Conservation (phyloP, 2,888 invertebrate species). For the Dasysyrphus albostriatus region DNA sequence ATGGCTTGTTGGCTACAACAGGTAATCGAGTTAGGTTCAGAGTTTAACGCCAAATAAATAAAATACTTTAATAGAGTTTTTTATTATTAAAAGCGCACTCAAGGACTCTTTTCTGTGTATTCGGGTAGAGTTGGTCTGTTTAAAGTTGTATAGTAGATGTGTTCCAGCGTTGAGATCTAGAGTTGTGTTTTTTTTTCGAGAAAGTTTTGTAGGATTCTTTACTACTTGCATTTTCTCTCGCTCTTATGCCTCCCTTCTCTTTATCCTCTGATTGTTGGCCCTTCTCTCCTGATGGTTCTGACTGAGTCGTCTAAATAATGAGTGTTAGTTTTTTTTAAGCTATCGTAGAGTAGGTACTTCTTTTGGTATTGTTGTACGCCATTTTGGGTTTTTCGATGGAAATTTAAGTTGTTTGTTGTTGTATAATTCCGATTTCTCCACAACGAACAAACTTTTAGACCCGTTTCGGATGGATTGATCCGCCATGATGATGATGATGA, state of each 20-base stretch:
- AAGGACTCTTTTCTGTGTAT: conserved; percentile 50
- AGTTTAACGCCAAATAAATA: conserved; percentile 66
- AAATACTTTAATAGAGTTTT: conserved; percentile 58
- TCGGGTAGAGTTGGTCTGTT: conserved; percentile 18
- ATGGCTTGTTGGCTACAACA: conserved; percentile 36
- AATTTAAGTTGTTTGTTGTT: conserved; percentile 33
- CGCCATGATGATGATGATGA: neutral
- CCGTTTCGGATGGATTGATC: conserved; percentile 38
- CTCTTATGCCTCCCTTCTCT: neutral
- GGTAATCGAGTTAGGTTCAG: conserved; percentile 68
- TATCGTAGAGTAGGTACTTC: neutral
- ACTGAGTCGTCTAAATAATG: conserved; percentile 10
- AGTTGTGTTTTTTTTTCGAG: neutral
- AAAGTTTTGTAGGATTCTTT: conserved; percentile 52
- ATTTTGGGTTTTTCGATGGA: conserved; percentile 39
- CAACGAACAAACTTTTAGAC: conserved; percentile 42
- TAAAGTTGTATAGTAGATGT: neutral
- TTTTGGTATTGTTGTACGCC: conserved; percentile 32
- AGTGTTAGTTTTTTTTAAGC: conserved; percentile 24
- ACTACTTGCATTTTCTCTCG: conserved; percentile 3
- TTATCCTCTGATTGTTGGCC: neutral
- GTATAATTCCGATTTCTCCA: neutral
- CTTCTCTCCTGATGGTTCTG: no score
- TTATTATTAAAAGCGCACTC: neutral
- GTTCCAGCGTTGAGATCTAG: neutral